Percentiles rank a stretch among this genome's conserved stretches.
Evolutionary conservation across 2,888 invertebrate species (phyloP).

Genomic region (Netelia virgata): DNA sequence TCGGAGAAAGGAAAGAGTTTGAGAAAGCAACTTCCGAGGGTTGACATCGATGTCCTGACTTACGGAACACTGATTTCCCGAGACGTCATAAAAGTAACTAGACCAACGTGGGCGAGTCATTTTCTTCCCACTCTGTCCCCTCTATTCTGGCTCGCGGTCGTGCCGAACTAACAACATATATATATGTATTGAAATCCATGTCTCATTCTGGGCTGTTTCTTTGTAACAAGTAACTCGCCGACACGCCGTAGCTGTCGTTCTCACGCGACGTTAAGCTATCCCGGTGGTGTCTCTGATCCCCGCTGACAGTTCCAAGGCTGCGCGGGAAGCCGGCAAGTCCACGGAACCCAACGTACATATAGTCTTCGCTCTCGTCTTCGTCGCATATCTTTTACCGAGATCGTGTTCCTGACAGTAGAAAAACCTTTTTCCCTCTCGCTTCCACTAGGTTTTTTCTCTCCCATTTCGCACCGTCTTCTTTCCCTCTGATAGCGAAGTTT

Average conservation of each 20-base stretch:
- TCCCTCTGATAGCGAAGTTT: conserved; percentile 36
- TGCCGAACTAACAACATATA: not conserved
- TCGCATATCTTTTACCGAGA: conserved; percentile 70
- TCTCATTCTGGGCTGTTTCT: conserved; percentile 37
- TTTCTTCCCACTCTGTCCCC: not conserved
- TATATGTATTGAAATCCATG: not conserved
- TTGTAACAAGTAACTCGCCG: conserved; percentile 40
- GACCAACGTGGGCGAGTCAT: conserved; percentile 6
- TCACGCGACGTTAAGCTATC: conserved; percentile 59
- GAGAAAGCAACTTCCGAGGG: not conserved
- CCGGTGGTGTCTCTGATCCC: conserved; percentile 46
- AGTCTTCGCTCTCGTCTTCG: conserved; percentile 70
- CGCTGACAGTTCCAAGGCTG: conserved; percentile 56
- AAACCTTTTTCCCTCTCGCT: conserved; percentile 44
- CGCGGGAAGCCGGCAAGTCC: conserved; percentile 43
- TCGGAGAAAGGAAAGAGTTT: not conserved
- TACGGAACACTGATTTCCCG: not conserved
- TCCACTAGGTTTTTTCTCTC: conserved; percentile 22
- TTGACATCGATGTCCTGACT: not conserved
- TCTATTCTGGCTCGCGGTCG: not conserved
- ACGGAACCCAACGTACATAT: conserved; percentile 29
- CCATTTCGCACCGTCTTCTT: conserved; percentile 28
- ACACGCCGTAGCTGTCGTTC: conserved; percentile 40
- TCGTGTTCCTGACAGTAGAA: conserved; percentile 56
- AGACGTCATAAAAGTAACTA: not conserved